Evolutionary conservation across 1,140 invertebrate genomes (phyloP), one percentile per base, ranked within the genome.

Genomic region (Ooceraea biroi): DNA sequence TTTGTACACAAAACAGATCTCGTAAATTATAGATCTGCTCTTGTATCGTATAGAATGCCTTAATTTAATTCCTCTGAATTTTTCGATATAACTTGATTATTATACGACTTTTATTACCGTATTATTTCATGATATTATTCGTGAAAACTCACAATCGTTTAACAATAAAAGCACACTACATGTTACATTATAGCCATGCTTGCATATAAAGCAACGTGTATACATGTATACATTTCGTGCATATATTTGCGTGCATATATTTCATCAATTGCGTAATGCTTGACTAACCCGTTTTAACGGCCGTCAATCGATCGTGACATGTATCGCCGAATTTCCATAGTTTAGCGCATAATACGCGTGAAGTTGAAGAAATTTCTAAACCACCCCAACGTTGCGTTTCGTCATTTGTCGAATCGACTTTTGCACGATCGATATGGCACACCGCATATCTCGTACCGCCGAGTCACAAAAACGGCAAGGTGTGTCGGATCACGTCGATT

Each of bases 391-490:
- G 63, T 60, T 7, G 25, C 25, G 7, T 4, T n/a, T 48, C 44
- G 61, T 8, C 46, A 48, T 4, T 3, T 14, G 46, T 50, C 22
- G 14, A 63, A 30, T 17, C 65, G 77, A 63, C 46, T 66, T 25
- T 3, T 44, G 25, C 52, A 46, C 74, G 65, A 61, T 80, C 63
- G 84, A 58, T 57, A 63, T n/a, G 48, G 58, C 78, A 58, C 58
- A 27, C 44, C 22, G 58, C 50, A 58, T 44, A 17, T 63, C 44
- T 58, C 30, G 30, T 30, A 17, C 4, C 46, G 57, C 14, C 22
- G 58, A 80, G 85, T 78, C 66, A 72, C 65, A 55, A 52, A 77
- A 78, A 65, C n/a, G n/a, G 46, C 46, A 74, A 82, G 57, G 57
- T 63, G 41, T 52, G 57, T 61, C 44, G 52, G 14, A 73, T 72